phyloP scores from a whole-genome alignment of 1,140 invertebrate genomes.

The Nasonia longicornis region DNA sequence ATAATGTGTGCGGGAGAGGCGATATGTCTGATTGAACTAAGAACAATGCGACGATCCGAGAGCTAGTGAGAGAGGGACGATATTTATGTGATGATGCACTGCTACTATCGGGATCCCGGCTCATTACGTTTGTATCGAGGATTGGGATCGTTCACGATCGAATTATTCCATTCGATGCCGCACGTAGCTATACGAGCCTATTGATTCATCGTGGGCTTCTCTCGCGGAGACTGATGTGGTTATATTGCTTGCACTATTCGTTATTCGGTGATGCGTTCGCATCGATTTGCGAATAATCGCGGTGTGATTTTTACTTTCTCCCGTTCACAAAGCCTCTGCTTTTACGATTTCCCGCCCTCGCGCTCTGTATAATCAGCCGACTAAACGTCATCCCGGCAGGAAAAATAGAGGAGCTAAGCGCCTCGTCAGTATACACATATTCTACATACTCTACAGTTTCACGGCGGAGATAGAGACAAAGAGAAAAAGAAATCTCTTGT shows the following conservation, averaged over 20 bases:
- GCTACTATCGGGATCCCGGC: neutral
- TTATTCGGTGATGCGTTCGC: too few relatives aligned
- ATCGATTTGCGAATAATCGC: too few relatives aligned
- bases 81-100: slow-evolving; percentile 4
- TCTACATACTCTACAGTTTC: neutral
- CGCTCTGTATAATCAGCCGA: neutral
- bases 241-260: too few relatives aligned
- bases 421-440: neutral
- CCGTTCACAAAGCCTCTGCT: too few relatives aligned
- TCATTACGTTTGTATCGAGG: neutral
- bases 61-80: neutral
- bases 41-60: neutral
- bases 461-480: neutral
- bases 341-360: too few relatives aligned
- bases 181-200: neutral
- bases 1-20: neutral
- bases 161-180: neutral
- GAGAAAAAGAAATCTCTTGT: neutral
- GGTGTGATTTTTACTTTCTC: too few relatives aligned
- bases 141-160: neutral
- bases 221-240: too few relatives aligned
- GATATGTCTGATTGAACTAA: slow-evolving; percentile 19
- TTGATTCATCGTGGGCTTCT: neutral
- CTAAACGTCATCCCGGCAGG: neutral
- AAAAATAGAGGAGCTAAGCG: neutral